Conservation (phyloP, 2,888 invertebrate genomes). For the Protodeltote pygarga region DNA sequence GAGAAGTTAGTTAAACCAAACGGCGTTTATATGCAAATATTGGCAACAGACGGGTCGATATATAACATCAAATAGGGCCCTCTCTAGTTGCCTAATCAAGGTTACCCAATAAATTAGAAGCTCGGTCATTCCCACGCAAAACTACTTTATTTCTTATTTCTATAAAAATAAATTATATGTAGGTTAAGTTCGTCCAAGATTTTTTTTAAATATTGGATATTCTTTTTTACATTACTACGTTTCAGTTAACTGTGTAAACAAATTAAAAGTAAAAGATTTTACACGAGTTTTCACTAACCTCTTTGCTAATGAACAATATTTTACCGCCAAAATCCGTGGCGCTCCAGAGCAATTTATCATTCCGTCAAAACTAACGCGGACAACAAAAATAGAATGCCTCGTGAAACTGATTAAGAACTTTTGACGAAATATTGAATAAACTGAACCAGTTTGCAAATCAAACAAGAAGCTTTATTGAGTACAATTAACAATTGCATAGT, state of each 20-base stretch:
- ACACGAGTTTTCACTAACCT: slow-evolving; percentile 13
- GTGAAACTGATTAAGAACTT: slow-evolving; percentile 19
- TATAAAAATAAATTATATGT: background rate
- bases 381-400: slow-evolving; percentile 37
- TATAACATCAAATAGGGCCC: slow-evolving; percentile 15
- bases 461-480: slow-evolving; percentile 17
- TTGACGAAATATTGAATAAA: slow-evolving; percentile 24
- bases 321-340: slow-evolving; percentile 44
- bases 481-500: slow-evolving; percentile 40
- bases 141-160: background rate
- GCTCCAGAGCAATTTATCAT: slow-evolving; percentile 31
- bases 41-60: slow-evolving; percentile 30
- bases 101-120: background rate
- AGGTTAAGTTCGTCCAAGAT: too few species aligned
- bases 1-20: slow-evolving; percentile 27
- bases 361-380: slow-evolving; percentile 29
- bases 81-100: slow-evolving; percentile 3
- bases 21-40: slow-evolving; percentile 43
- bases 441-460: background rate
- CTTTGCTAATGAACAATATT: slow-evolving; percentile 36
- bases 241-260: too few species aligned
- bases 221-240: too few species aligned
- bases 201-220: too few species aligned
- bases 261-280: slow-evolving; percentile 15
- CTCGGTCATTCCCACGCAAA: background rate